phyloP scores from a whole-genome alignment of 2,797 vertebrate genomes.

The Sebastes nivosus region DNA sequence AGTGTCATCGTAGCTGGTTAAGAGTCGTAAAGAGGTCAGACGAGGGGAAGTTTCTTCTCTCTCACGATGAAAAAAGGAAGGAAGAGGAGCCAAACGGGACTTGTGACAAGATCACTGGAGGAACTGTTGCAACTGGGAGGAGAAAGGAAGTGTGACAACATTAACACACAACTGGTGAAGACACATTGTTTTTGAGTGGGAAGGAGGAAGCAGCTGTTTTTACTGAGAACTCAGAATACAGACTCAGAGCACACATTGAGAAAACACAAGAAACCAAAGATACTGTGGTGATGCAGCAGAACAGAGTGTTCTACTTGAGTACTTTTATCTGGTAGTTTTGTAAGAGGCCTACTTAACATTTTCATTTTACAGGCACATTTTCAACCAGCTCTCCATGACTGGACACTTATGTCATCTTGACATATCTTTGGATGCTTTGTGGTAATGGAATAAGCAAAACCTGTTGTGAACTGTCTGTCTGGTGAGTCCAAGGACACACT shows the following conservation, averaged over 20 bases:
- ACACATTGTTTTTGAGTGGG: not conserved
- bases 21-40: not conserved
- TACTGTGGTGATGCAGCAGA: not conserved
- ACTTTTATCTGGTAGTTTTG: not conserved
- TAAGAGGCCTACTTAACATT: not conserved
- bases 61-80: fast-evolving
- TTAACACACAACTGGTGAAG: not conserved
- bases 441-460: not conserved
- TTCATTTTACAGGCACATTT: not conserved
- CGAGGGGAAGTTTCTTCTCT: not conserved
- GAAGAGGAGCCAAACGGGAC: not conserved
- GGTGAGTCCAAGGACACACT: not conserved
- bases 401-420: not conserved
- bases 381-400: not conserved
- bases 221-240: not conserved
- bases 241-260: not conserved
- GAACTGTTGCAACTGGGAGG: not conserved
- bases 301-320: not conserved
- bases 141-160: not conserved
- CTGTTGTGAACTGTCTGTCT: not conserved
- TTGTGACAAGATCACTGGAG: not conserved
- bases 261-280: not conserved
- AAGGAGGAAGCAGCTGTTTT: not conserved
- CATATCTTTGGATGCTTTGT: not conserved
- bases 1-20: not conserved